Evolutionary conservation across 2,888 invertebrate genomes (phyloP).

Genomic region (Cataglyphis albicans): DNA sequence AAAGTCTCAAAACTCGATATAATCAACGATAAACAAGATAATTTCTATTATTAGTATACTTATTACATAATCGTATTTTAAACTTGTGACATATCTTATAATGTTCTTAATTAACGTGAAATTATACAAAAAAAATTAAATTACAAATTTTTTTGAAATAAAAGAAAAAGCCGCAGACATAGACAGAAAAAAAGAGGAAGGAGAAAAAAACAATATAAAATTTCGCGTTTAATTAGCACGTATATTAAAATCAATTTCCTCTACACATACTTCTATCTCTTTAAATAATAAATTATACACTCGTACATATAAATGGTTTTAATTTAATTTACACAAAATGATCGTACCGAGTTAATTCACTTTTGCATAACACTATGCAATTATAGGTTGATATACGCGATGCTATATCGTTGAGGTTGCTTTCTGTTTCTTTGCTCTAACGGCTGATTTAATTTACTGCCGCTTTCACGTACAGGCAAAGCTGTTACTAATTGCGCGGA

Average conservation of each 20-base stretch:
- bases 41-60: not conserved
- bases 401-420: slow-evolving; percentile 35
- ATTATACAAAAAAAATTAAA: not conserved
- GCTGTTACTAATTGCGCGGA: slow-evolving; percentile 74
- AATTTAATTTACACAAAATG: slow-evolving; percentile 3
- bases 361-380: slow-evolving; percentile 45
- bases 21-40: not conserved
- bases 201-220: not conserved
- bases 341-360: slow-evolving; percentile 36
- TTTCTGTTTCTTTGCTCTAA: slow-evolving; percentile 71
- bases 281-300: not conserved
- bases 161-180: not conserved
- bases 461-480: slow-evolving; percentile 79
- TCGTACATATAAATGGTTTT: not conserved
- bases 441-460: slow-evolving; percentile 75
- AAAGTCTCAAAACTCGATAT: slow-evolving; percentile 3
- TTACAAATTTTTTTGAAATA: not conserved
- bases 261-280: not conserved
- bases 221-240: not conserved
- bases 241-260: slow-evolving; percentile 13
- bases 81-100: not conserved
- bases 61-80: not conserved
- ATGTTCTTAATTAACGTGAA: not conserved
- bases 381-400: slow-evolving; percentile 38
- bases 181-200: not conserved